Evolutionary conservation across 1,140 invertebrate species (phyloP), one percentile per base, ranked within the genome.

Genomic region (Monomorium pharaonis): DNA sequence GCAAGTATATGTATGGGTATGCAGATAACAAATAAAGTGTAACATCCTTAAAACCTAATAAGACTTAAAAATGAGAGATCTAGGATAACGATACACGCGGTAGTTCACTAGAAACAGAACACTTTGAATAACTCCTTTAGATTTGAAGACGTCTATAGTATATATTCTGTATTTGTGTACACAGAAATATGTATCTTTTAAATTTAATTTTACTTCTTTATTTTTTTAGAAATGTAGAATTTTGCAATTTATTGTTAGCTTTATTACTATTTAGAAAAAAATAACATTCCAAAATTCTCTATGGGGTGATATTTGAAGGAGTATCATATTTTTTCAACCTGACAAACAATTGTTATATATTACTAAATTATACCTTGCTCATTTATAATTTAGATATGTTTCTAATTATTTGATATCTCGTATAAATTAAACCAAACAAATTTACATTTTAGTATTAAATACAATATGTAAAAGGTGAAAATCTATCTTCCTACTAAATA

Each of bases 41-140:
- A 84, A 74, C 47, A 69, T 84, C 42, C 88, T 92, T 92, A 92
- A 84, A 49, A 91, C 87, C 90, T 92, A 92, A 85, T 75, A 81
- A 88, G 63, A 88, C 89, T 90, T 83, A 89, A n/a, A n/a, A n/a
- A 72, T 56, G 80, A 42, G 91, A 91, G 91, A 92, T 92, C 90
- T 47, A 86, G 18, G 3, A 27, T 86, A 75, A 47, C 86, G 65
- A 80, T 63, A 84, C 88, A 67, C 60, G 30, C 21, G 44, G 4
- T 69, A 63, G 0, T 80, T 30, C 6, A 67, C n/a, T 14, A 33
- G 42, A 10, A 76, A 62, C 37, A 76, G 54, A n/a, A 58, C 21
- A 2, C 9, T 16, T n/a, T 37, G 37, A 60, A 76, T 76, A 58
- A 58, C 0, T 12, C 12, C 7, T 24, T 6, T 42, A 54, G 30